Evolutionary conservation across 1,140 invertebrate genomes (phyloP), one percentile per base, ranked within the genome.

Genomic region (Bombus picipes): DNA sequence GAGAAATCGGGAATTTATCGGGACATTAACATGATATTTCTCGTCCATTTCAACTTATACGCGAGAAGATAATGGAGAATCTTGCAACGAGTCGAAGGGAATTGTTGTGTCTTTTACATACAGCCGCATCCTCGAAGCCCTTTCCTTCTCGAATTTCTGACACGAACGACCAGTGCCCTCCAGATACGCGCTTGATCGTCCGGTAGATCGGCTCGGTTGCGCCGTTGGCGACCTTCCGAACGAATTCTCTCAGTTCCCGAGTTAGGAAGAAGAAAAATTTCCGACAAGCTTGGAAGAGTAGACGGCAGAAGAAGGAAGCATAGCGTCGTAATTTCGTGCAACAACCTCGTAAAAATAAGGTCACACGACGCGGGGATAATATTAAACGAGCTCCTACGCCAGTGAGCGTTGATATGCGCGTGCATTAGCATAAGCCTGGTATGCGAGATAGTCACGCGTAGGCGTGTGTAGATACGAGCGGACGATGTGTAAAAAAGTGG

Each of bases 391-490:
- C 62, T 89, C 80, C 88, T 89, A 90, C 88, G 85, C 85, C 85
- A 34, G 74, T 77, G 85, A 76, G 62, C 72, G 37, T 78, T 57
- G 79, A 80, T 83, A 83, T 53, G 66, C 84, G 47, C 77, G 59
- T 87, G 86, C 86, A 90, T 90, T 89, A 85, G 86, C 88, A 90
- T 90, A 89, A 89, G 85, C 85, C 81, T 86, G 85, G 89, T 89
- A 90, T 90, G 86, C 76, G 82, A 87, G 86, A 89, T 90, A 90
- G 88, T 37, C 25, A 57, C 70, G 86, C 82, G 88, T 90, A 83
- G 89, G 65, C 59, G 59, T 87, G 41, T 66, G 25, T 89, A 90
- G 85, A 90, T 90, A 89, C 70, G 59, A 81, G 65, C 53, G 53
- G 47, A 34, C 66, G 25, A 47, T 28, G 62, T 43, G 86, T 81